phyloP scores from a whole-genome alignment of 2,888 invertebrate genomes.

The Chaitophorus viminalis region DNA sequence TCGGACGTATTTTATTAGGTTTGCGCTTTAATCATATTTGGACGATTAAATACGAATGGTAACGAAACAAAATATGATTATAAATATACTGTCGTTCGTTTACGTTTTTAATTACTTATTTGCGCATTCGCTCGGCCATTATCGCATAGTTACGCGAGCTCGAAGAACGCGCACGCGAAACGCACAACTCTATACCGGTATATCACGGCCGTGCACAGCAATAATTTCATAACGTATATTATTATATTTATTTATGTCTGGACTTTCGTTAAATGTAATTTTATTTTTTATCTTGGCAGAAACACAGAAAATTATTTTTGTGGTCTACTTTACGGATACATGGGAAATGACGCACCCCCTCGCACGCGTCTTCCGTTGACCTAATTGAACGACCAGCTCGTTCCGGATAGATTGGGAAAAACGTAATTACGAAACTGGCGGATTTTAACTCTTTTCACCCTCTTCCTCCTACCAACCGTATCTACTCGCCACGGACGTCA shows the following conservation, averaged over 20 bases:
- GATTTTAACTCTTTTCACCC: background rate
- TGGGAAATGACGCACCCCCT: background rate
- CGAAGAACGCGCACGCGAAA: background rate
- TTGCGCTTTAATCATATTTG: constrained; percentile 6
- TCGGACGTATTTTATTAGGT: constrained; percentile 8
- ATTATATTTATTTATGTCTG: background rate
- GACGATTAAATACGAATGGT: constrained; percentile 34
- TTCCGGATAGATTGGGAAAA: constrained; percentile 31
- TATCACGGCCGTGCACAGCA: background rate
- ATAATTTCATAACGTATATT: constrained; percentile 10
- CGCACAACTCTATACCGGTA: too few species aligned
- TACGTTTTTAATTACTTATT: constrained; percentile 36
- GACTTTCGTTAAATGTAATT: constrained; percentile 2
- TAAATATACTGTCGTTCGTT: constrained; percentile 15
- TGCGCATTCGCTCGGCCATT: background rate
- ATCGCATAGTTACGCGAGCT: background rate
- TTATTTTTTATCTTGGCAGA: constrained; percentile 15
- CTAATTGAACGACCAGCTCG: background rate
- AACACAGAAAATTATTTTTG: background rate
- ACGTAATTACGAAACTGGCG: background rate
- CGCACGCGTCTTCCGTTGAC: background rate
- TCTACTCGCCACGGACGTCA: too few species aligned
- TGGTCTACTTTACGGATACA: background rate
- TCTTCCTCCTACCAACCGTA: background rate
- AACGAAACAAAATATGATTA: constrained; percentile 39